Conservation (phyloP, 2,888 invertebrate genomes). For the Lasioglossum pauxillum region DNA sequence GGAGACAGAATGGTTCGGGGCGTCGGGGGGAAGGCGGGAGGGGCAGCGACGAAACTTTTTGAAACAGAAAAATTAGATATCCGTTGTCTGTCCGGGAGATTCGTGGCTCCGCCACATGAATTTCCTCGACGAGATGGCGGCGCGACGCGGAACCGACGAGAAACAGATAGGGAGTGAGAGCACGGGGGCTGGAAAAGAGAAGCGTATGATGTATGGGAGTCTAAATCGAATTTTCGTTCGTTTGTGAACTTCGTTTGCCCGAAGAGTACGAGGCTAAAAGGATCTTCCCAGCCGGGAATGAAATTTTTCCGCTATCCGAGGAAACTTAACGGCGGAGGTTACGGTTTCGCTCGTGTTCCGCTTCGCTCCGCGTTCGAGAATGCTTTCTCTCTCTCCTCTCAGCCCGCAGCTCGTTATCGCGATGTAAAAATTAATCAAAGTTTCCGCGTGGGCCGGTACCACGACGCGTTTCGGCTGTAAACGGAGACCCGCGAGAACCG, state of each 20-base stretch:
- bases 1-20: neutral
- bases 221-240: conserved; percentile 81
- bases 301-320: conserved; percentile 74
- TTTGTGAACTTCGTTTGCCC: conserved; percentile 80
- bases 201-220: conserved; percentile 79
- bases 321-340: conserved; percentile 73
- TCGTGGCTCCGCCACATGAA: conserved; percentile 68
- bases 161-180: conserved; percentile 31
- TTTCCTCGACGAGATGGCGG: conserved; percentile 64
- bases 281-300: conserved; percentile 70
- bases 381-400: neutral
- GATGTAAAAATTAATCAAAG: conserved; percentile 56
- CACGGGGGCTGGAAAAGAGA: conserved; percentile 51
- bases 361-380: conserved; percentile 46
- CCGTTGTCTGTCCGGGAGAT: conserved; percentile 67
- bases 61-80: conserved; percentile 80
- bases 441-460: conserved; percentile 1
- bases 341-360: conserved; percentile 63
- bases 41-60: conserved; percentile 68
- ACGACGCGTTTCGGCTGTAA: neutral
- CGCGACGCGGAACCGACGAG: conserved; percentile 15
- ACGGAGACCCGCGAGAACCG: conserved; percentile 37
- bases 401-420: conserved; percentile 34
- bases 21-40: neutral
- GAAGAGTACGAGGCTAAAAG: conserved; percentile 74